Percentiles rank a stretch among this genome's conserved stretches.
Evolutionary conservation across 2,113 vertebrate genomes (phyloP).

Genomic region (Cricetomys ansorgei): DNA sequence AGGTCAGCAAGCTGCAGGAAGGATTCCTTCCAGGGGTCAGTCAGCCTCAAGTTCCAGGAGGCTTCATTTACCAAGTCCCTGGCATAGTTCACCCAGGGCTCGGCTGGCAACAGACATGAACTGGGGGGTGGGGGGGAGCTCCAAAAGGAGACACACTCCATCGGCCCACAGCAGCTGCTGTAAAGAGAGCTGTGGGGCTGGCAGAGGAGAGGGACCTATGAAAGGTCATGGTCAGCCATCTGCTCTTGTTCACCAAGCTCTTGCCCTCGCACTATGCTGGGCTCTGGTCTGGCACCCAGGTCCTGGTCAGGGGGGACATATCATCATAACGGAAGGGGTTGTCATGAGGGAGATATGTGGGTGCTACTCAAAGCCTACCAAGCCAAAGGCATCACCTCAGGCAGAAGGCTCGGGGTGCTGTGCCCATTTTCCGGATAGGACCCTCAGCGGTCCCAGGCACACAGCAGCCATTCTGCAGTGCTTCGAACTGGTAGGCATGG

Average conservation of each 20-base stretch:
- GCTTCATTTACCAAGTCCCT: slow-evolving; percentile 87
- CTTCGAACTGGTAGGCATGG: rapidly evolving
- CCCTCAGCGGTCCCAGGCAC: rapidly evolving
- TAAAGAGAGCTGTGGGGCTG: not conserved
- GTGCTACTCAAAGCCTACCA: rapidly evolving
- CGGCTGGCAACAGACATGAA: slow-evolving; percentile 63
- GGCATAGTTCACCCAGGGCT: slow-evolving; percentile 88
- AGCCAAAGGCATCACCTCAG: no score
- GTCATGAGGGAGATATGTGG: rapidly evolving
- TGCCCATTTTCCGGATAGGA: not conserved
- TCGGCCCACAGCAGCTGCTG: not conserved
- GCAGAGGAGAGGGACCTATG: not conserved
- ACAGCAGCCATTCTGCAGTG: not conserved
- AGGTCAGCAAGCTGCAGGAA: slow-evolving; percentile 87
- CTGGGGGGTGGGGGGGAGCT: slow-evolving; percentile 34
- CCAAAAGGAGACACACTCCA: not conserved
- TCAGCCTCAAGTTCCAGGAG: slow-evolving; percentile 85
- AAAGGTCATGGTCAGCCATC: not conserved
- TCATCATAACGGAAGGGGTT: no score
- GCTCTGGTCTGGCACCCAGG: not conserved
- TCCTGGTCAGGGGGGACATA: not conserved
- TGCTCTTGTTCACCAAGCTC: rapidly evolving
- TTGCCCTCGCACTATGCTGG: not conserved
- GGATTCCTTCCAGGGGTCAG: slow-evolving; percentile 66
- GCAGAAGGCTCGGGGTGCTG: not conserved